Conservation (phyloP, 2,888 invertebrate species). For the Megalurothrips usitatus region DNA sequence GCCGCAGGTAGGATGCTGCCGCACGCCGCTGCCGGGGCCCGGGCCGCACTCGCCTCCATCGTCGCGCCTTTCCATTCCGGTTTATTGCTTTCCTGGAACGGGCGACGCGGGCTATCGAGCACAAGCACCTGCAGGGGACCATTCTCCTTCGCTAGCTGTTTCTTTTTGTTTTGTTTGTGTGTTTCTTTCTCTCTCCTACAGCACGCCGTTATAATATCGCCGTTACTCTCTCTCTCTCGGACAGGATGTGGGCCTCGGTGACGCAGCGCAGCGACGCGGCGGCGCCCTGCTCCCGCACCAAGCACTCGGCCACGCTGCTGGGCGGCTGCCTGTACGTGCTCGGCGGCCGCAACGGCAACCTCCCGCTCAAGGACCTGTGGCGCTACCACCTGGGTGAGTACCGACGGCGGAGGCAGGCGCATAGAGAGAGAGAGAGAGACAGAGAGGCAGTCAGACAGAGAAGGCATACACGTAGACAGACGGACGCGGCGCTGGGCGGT, state of each 20-base stretch:
- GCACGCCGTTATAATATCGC: too few species aligned
- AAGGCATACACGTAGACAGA: too few species aligned
- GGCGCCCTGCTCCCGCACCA: constrained; percentile 66
- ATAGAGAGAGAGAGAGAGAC: constrained; percentile 30
- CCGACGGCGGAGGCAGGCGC: not conserved
- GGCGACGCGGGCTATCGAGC: too few species aligned
- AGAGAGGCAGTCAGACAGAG: constrained; percentile 5
- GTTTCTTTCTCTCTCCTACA: not conserved
- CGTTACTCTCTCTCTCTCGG: not conserved
- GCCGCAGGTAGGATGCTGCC: too few species aligned
- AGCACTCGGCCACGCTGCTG: constrained; percentile 75
- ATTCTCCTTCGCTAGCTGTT: too few species aligned
- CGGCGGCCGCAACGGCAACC: constrained; percentile 76
- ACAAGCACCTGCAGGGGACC: too few species aligned
- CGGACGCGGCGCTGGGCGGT: too few species aligned
- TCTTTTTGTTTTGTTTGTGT: not conserved
- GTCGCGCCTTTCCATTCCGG: too few species aligned
- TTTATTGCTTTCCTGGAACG: too few species aligned
- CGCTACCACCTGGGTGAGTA: constrained; percentile 66
- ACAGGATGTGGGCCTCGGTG: constrained; percentile 57
- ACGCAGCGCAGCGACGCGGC: constrained; percentile 53
- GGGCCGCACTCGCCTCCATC: too few species aligned
- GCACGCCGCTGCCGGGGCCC: too few species aligned
- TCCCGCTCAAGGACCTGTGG: constrained; percentile 83
- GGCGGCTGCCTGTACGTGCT: constrained; percentile 74